Evolutionary conservation across 1,140 invertebrate genomes (phyloP).

Genomic region (Drosophila subpulchrella): DNA sequence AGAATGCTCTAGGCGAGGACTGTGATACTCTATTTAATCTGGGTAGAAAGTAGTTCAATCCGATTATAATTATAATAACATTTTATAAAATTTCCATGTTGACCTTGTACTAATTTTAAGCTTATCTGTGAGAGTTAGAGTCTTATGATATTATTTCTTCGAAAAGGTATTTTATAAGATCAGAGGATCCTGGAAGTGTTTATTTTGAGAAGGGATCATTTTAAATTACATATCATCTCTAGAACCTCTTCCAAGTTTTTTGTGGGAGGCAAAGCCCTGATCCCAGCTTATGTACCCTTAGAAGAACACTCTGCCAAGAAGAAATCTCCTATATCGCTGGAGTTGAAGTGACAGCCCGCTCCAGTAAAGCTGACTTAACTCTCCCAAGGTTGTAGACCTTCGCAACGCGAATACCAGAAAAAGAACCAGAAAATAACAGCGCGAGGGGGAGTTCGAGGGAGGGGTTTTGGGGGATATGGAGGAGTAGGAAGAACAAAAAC

Average conservation of each 20-base stretch:
- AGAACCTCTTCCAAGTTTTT: background rate
- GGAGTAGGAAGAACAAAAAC: conserved; percentile 25
- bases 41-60: background rate
- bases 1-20: background rate
- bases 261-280: conserved; percentile 4
- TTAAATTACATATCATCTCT: background rate
- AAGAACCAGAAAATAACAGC: conserved; percentile 15
- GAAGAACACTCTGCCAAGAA: background rate
- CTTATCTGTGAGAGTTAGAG: no score
- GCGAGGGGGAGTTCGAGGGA: conserved; percentile 6
- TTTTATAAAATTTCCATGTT: no score
- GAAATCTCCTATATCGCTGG: conserved; percentile 16
- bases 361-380: conserved; percentile 32
- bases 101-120: no score
- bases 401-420: conserved; percentile 13
- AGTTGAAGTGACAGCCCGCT: conserved; percentile 39
- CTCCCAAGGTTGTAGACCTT: conserved; percentile 76
- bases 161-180: background rate
- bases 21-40: background rate
- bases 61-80: no score
- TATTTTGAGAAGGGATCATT: background rate
- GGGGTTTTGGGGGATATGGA: conserved; percentile 5
- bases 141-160: no score
- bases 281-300: background rate
- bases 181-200: no score